phyloP scores from a whole-genome alignment of 2,113 vertebrate genomes.

The Silurus asotus region DNA sequence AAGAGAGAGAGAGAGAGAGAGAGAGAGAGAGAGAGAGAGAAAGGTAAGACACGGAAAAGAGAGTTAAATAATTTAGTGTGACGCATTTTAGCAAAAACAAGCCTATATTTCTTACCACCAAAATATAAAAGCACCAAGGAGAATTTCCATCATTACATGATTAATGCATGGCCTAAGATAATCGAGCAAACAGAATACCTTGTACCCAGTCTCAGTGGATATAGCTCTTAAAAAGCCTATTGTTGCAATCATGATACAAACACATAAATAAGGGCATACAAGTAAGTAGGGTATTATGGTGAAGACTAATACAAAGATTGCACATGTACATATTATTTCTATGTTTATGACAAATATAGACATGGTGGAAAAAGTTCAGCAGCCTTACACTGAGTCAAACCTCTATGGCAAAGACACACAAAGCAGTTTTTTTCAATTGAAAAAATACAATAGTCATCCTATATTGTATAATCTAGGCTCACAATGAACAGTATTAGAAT shows the following conservation, averaged over 20 bases:
- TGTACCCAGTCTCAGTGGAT: neutral
- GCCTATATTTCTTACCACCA: neutral
- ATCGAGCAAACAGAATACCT: neutral
- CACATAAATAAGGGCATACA: neutral
- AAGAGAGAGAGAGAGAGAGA: conserved; percentile 51
- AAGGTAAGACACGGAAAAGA: conserved; percentile 16
- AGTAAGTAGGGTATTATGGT: neutral
- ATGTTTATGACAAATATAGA: neutral
- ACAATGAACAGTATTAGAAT: neutral
- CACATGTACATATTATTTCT: neutral
- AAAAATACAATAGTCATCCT: neutral
- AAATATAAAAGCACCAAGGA: neutral
- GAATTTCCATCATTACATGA: neutral
- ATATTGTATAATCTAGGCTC: neutral
- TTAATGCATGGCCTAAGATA: neutral
- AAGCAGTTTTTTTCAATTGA: neutral
- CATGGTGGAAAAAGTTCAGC: neutral
- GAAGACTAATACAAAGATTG: neutral
- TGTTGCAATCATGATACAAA: neutral
- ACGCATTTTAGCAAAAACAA: neutral
- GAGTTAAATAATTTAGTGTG: neutral
- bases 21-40: conserved; percentile 45
- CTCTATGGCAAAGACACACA: neutral
- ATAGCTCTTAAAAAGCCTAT: neutral
- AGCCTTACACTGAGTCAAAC: neutral